phyloP scores from a whole-genome alignment of 2,113 vertebrate genomes.

The Catharus bicknelli region DNA sequence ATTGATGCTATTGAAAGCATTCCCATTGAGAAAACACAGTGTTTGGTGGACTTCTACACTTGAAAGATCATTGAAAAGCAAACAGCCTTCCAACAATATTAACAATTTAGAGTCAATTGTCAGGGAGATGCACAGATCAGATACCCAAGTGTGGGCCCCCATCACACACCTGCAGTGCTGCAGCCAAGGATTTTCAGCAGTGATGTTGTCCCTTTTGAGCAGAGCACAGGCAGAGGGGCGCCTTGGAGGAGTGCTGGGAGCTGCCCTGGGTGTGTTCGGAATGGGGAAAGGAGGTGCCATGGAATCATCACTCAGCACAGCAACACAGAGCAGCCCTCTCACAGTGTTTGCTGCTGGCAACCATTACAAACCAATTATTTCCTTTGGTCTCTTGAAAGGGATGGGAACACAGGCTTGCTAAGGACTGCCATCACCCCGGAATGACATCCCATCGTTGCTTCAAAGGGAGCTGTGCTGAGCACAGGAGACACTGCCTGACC shows the following conservation, averaged over 20 bases:
- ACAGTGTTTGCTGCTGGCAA: not conserved
- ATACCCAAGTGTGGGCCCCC: accelerated
- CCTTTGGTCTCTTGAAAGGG: not conserved
- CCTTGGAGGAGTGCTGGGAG: accelerated
- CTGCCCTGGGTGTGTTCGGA: not conserved
- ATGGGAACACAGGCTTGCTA: not conserved
- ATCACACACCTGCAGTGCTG: not conserved
- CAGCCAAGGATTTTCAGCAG: not conserved
- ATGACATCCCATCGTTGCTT: not conserved
- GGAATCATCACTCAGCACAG: not conserved
- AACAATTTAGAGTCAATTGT: not conserved
- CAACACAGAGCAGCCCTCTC: not conserved
- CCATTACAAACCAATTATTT: not conserved
- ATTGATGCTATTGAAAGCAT: not conserved
- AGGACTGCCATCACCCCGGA: not conserved
- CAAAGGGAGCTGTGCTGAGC: not conserved
- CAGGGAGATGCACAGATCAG: not conserved
- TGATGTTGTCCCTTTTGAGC: not conserved
- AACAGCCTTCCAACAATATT: not conserved
- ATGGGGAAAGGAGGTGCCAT: accelerated
- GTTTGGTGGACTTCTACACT: not conserved
- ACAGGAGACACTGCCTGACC: not conserved
- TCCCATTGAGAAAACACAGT: not conserved
- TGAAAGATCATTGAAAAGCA: not conserved
- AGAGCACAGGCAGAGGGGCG: accelerated